These are phyloP conservation scores for Cheilosia vernalis DNA, from an alignment of 2,888 invertebrate species.

Conservation along the genomic window DNA sequence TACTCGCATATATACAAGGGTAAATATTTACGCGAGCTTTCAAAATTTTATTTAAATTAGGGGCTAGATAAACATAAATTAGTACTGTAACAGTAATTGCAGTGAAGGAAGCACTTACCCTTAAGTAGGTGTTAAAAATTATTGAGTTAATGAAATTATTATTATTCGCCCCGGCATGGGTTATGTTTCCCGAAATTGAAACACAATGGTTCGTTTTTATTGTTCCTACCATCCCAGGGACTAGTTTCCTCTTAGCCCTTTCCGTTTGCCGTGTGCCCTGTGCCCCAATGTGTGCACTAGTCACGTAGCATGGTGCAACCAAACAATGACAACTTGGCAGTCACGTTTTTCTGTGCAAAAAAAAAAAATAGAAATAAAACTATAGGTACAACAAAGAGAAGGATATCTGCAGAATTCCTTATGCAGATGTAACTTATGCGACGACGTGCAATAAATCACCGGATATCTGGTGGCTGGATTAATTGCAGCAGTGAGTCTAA, in stretches of 20 bases:
- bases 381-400: constrained; percentile 34
- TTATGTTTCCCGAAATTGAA: constrained; percentile 10
- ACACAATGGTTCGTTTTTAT: constrained; percentile 32
- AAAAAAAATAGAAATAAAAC: neutral
- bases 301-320: constrained; percentile 60
- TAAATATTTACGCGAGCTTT: constrained; percentile 51
- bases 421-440: constrained; percentile 48
- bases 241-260: neutral
- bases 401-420: constrained; percentile 70
- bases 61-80: constrained; percentile 50
- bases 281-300: constrained; percentile 26
- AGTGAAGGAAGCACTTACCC: constrained; percentile 57
- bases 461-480: constrained; percentile 33
- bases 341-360: constrained; percentile 54
- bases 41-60: constrained; percentile 69
- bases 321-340: constrained; percentile 67
- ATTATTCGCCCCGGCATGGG: constrained; percentile 7
- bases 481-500: constrained; percentile 31
- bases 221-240: constrained; percentile 47
- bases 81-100: constrained; percentile 27
- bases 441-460: constrained; percentile 61
- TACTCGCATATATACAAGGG: neutral
- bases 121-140: constrained; percentile 48
- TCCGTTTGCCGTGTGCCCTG: constrained; percentile 5
- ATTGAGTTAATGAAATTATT: constrained; percentile 58